These are phyloP conservation scores for Xylocopa sonorina DNA, from an alignment of 1,140 invertebrate genomes.

Conservation along the genomic window DNA sequence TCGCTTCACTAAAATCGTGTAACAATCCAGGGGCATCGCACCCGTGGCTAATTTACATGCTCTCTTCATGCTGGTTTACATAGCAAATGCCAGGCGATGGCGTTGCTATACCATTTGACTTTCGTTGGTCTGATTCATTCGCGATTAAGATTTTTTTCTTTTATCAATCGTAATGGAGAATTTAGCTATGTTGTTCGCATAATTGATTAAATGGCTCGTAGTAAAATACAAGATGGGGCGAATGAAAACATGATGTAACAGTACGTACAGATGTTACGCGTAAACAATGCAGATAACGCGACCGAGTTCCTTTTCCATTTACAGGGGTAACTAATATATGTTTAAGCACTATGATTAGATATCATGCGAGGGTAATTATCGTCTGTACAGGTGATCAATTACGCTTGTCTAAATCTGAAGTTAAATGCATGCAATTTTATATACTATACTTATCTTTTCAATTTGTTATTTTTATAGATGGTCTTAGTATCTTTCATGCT, in stretches of 20 bases:
- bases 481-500: no score
- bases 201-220: no score
- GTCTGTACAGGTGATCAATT: background rate
- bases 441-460: background rate
- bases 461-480: no score
- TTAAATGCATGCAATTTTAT: background rate
- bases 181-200: background rate
- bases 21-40: constrained; percentile 3
- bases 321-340: no score
- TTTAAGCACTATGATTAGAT: no score
- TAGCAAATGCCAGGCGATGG: background rate
- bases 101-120: background rate
- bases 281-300: constrained; percentile 24
- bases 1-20: background rate
- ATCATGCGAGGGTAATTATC: no score
- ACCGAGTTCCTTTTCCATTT: background rate
- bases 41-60: background rate
- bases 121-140: no score
- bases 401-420: no score
- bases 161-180: background rate
- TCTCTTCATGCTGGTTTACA: background rate
- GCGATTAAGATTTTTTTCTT: background rate
- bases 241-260: no score
- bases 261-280: constrained; percentile 19
- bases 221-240: no score